Evolutionary conservation across 2,113 vertebrate species (phyloP).

Genomic region (Macaca mulatta): DNA sequence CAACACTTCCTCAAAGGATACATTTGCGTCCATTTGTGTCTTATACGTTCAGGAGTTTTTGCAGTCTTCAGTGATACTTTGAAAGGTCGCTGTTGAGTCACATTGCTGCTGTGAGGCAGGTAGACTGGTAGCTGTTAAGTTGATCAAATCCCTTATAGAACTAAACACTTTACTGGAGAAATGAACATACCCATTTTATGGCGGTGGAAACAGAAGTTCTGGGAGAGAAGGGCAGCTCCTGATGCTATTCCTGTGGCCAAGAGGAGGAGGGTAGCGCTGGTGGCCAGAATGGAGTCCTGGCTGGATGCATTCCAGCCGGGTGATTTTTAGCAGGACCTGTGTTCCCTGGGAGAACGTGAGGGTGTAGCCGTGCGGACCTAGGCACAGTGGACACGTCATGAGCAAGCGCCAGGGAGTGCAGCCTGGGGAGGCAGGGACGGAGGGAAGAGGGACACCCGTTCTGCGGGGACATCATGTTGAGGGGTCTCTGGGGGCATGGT

Average conservation of each 20-base stretch:
- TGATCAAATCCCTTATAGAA: accelerated
- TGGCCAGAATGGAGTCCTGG: not conserved
- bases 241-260: accelerated
- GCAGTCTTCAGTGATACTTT: not conserved
- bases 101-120: not conserved
- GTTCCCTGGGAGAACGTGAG: not conserved
- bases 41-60: accelerated
- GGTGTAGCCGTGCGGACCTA: not conserved
- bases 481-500: accelerated
- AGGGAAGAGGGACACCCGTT: not conserved
- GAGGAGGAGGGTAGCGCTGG: not conserved
- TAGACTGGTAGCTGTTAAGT: accelerated
- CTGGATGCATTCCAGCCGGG: accelerated
- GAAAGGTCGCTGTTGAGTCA: accelerated
- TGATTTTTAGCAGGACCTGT: accelerated
- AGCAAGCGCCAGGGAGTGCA: too few species aligned
- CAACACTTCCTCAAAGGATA: not conserved
- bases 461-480: not conserved
- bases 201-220: accelerated
- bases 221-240: accelerated
- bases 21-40: accelerated
- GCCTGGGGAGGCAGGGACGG: accelerated
- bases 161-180: accelerated
- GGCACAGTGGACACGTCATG: too few species aligned
- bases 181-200: accelerated